Conservation (phyloP, 2,797 vertebrate species). For the Labeo calbasu region DNA sequence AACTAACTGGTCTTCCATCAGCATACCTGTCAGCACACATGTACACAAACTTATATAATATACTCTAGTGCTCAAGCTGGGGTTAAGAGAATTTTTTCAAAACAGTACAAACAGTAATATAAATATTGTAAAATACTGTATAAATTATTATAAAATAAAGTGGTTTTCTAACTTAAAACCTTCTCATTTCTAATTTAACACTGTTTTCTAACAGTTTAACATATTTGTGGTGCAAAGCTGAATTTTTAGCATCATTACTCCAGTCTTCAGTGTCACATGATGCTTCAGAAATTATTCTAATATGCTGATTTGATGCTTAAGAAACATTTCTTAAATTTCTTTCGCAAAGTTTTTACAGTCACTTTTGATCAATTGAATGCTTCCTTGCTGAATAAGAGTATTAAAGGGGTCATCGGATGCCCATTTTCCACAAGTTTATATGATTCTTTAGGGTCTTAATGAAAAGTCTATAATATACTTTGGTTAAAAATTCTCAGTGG, state of each 20-base stretch:
- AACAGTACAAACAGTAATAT: background rate
- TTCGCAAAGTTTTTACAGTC: background rate
- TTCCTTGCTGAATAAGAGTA: background rate
- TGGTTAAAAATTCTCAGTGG: no score
- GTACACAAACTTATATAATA: background rate
- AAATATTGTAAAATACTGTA: background rate
- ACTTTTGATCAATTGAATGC: background rate
- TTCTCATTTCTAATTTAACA: background rate
- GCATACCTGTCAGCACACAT: slow-evolving; percentile 79
- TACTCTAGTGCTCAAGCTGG: background rate
- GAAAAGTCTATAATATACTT: no score
- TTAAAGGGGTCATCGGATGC: no score
- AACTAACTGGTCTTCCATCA: slow-evolving; percentile 78
- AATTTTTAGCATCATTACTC: background rate
- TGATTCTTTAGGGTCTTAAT: no score
- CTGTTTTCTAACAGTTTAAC: background rate
- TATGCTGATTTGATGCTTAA: background rate
- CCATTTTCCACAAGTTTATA: no score
- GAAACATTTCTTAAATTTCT: background rate
- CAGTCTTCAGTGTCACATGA: no score
- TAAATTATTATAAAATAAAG: background rate
- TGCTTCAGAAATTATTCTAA: background rate
- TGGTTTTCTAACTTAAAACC: no score
- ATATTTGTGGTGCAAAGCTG: background rate
- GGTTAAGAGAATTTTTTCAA: background rate